Base-by-base conservation (phyloP, 2,888 invertebrate genomes). In the Andrena dorsata region DNA sequence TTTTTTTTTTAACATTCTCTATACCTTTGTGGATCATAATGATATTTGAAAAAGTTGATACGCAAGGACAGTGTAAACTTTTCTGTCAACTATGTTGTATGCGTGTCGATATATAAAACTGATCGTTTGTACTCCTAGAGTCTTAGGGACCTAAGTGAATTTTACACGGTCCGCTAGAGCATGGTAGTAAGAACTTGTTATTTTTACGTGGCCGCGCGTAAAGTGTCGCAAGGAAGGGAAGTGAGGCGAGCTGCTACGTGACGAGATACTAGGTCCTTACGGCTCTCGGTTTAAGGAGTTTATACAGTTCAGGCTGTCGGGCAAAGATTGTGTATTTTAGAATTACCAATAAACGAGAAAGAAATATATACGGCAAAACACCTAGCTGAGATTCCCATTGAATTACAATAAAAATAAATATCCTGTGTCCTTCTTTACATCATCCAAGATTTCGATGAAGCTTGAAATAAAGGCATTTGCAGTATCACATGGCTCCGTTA, bases 301-400 rank as follows among this genome's bases (percentile, higher is more conserved):
- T 87, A 84, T 86, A 74, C 79, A 83, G 85, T 75, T 75, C 88
- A 90, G 90, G 76, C 81, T 91, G 85, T 90, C 89, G 86, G 92
- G 90, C 84, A 91, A 90, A 90, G 86, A 90, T 92, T 92, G 92
- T 92, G 86, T 91, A 88, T 77, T 84, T 88, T 87, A 88, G 80
- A 84, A 88, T 88, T 83, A 90, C 71, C 84, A 91, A 91, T 89
- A 91, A 90, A 80, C 80, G 86, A 86, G 70, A 76, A 69, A 83
- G 76, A 86, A 74, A 80, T 83, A 86, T 80, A 87, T 88, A 86
- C 49, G 74, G 89, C 80, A 83, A 41, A 88, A 88, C 86, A 89
- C 92, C 91, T 90, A 91, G 87, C 91, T 90, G 92, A 92, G 92
- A 91, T 91, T 91, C 92, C 92, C 88, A 89, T 89, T 89, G 85